These are phyloP conservation scores for Phyllopteryx taeniolatus DNA, from an alignment of 2,113 vertebrate species.

Conservation along the genomic window DNA sequence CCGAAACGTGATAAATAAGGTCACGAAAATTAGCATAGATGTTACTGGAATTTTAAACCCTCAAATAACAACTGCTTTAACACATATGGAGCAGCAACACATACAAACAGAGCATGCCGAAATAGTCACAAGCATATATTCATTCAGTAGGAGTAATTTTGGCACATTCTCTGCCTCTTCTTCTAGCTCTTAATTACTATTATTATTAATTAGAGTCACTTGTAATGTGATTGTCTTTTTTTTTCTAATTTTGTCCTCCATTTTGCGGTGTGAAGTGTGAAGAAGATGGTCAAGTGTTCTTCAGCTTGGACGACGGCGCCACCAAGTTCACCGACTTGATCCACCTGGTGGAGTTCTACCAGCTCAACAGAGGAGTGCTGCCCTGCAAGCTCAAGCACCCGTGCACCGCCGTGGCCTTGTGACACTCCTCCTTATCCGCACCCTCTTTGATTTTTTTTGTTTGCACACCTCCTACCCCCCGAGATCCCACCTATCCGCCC, in stretches of 20 bases:
- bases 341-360: constrained; percentile 98
- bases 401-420: constrained; percentile 97
- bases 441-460: constrained; percentile 1
- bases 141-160: too few relatives aligned
- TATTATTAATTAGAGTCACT: too few relatives aligned
- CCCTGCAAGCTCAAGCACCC: constrained; percentile 98
- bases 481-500: constrained; percentile 1
- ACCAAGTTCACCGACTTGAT: constrained; percentile 98
- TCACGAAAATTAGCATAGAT: too few relatives aligned
- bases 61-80: too few relatives aligned
- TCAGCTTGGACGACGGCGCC: constrained; percentile 93
- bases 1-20: too few relatives aligned
- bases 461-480: constrained; percentile 18
- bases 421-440: constrained; percentile 64
- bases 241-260: background rate
- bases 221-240: too few relatives aligned
- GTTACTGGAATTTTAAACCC: too few relatives aligned
- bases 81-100: too few relatives aligned
- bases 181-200: too few relatives aligned
- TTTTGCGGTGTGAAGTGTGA: constrained; percentile 77
- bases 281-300: constrained; percentile 94
- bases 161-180: too few relatives aligned
- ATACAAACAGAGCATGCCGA: too few relatives aligned
- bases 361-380: constrained; percentile 96
- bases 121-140: too few relatives aligned